These are phyloP conservation scores for Noctua fimbriata DNA, from an alignment of 2,888 invertebrate genomes.

Conservation along the genomic window DNA sequence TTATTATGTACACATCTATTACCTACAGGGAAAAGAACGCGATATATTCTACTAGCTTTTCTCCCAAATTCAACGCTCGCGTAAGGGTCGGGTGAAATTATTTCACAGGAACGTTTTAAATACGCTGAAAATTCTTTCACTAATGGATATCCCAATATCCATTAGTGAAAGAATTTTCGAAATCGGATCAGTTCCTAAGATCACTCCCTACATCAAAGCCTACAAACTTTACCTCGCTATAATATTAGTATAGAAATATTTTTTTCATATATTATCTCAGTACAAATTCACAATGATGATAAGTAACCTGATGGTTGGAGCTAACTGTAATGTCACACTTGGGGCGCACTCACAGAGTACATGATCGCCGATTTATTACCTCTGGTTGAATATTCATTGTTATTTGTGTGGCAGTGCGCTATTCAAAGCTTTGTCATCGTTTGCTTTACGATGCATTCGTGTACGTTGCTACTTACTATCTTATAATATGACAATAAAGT, in stretches of 20 bases:
- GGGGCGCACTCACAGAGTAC: constrained; percentile 93
- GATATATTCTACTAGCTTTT: neutral
- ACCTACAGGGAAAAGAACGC: neutral
- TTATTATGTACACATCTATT: neutral
- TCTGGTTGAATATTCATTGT: constrained; percentile 33
- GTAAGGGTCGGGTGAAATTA: neutral
- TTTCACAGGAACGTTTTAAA: neutral
- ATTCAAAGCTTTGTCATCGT: constrained; percentile 15
- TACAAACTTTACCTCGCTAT: neutral
- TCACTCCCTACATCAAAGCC: neutral
- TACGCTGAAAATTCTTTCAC: too few relatives aligned
- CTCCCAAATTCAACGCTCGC: neutral
- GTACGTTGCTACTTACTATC: constrained; percentile 25
- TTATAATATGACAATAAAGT: constrained; percentile 35
- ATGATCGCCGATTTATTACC: constrained; percentile 62
- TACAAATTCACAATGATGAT: constrained; percentile 81
- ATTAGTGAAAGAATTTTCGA: too few relatives aligned
- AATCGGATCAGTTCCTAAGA: neutral
- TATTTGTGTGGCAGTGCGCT: constrained; percentile 21
- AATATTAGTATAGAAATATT: neutral
- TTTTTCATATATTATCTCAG: neutral
- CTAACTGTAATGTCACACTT: constrained; percentile 93
- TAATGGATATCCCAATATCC: too few relatives aligned
- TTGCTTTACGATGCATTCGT: constrained; percentile 29
- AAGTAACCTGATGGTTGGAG: constrained; percentile 75